Percentiles rank a stretch among this genome's conserved stretches.
These are phyloP conservation scores for Stegastes partitus DNA, from an alignment of 2,113 vertebrate species.

Conservation along the genomic window DNA sequence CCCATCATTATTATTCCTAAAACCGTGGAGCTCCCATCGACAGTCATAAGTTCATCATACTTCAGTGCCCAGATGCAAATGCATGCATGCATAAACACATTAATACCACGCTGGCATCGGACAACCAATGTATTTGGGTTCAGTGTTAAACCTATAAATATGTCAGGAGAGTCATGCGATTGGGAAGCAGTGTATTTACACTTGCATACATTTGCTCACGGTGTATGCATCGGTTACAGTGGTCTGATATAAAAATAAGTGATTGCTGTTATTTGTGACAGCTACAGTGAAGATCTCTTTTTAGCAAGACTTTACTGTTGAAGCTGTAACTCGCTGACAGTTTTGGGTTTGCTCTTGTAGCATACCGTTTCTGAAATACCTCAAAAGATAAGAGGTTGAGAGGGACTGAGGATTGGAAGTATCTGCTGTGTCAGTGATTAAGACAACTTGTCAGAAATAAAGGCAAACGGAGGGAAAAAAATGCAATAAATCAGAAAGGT, in stretches of 20 bases:
- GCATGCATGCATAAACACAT: background rate
- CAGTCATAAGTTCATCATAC: background rate
- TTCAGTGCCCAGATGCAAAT: conserved; percentile 6
- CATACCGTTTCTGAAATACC: background rate
- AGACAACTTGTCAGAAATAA: conserved; percentile 23
- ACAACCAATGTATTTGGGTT: conserved; percentile 55
- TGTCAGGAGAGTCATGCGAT: conserved; percentile 41
- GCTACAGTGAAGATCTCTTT: background rate
- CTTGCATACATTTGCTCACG: background rate
- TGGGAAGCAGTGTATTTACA: conserved; percentile 26
- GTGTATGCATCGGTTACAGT: background rate
- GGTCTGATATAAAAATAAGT: conserved; percentile 2
- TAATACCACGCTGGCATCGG: conserved; percentile 7
- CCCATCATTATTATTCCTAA: conserved; percentile 6
- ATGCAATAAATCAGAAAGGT: conserved; percentile 9
- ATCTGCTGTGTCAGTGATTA: conserved; percentile 33
- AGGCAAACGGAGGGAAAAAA: conserved; percentile 16
- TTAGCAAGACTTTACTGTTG: background rate
- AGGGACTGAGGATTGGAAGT: conserved; percentile 9
- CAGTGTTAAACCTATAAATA: conserved; percentile 10
- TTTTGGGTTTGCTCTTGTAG: conserved; percentile 23
- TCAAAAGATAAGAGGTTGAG: conserved; percentile 27
- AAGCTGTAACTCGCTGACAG: conserved; percentile 24
- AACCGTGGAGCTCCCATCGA: conserved; percentile 2
- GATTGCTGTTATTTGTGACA: background rate